Conservation (phyloP, 2,113 vertebrate species). For the Laticauda colubrina region DNA sequence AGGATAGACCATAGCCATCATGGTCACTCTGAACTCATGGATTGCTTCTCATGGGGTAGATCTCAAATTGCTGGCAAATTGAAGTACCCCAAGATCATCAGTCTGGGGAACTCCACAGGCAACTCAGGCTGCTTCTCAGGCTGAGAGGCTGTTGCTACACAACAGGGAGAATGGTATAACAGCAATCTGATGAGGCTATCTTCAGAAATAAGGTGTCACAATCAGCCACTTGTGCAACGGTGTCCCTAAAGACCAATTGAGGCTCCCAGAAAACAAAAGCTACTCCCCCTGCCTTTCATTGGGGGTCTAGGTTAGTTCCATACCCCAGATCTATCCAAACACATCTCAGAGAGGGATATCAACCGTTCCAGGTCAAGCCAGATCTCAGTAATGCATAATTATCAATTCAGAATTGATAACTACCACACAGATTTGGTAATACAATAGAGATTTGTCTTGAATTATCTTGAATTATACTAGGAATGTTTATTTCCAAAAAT, state of each 20-base stretch:
- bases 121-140: neutral
- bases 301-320: neutral
- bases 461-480: neutral
- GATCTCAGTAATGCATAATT: neutral
- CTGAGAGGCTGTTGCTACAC: neutral
- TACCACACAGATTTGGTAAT: neutral
- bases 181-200: neutral
- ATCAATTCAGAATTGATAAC: neutral
- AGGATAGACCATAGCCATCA: neutral
- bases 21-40: neutral
- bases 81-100: neutral
- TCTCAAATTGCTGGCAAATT: neutral
- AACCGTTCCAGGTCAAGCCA: neutral
- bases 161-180: neutral
- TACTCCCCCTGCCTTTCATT: neutral
- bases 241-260: neutral
- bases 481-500: neutral
- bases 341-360: neutral
- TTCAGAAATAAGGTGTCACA: neutral
- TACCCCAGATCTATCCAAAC: neutral
- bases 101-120: neutral
- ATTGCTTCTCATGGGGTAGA: neutral
- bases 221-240: neutral
- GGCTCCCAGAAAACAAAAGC: neutral
- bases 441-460: conserved; percentile 2